Evolutionary conservation across 2,113 vertebrate species (phyloP), one percentile per base, ranked within the genome.

Genomic region (Brachypodius melanocephalos): DNA sequence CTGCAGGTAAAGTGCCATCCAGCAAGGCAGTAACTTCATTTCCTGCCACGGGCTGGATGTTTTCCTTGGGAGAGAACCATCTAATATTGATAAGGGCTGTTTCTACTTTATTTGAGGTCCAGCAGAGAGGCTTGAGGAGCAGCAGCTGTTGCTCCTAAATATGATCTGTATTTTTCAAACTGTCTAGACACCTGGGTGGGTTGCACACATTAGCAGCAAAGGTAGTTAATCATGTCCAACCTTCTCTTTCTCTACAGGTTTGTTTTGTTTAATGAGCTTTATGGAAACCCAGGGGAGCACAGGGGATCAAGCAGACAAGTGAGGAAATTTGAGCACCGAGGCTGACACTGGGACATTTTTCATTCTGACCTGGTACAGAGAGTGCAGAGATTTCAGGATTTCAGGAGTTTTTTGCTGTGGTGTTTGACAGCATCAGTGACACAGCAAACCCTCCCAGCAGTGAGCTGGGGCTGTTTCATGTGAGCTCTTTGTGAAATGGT

Each of bases 121-220:
- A 46, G 18, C 45, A 68, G 65, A 86, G 93, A 86, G 69, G 38
- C 42, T 34, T 82, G 89, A 93, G 85, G n/a, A 82, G 67, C 32
- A 83, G 31, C 88, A 93, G 91, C 90, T 95, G 93, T 29, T 95
- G 8, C 43, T 83, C 51, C 91, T 72, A 31, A 89, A 90, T 16
- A n/a, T 38, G 36, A 93, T 74, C 93, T 93, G 81, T 89, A 88
- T 91, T 94, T 96, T 95, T 96, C 82, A 68, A 91, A 21, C 63
- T 71, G 91, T 93, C 94, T 95, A 88, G 95, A 96, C 89, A 92
- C 94, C 91, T 91, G 91, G 89, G 95, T 96, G 94, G 88, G 82
- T 95, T 95, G 78, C 85, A 73, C 55, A 59, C 38, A 10, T 43
- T 46, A 63, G 75, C 62, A 93, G 87, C 74, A 93, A 49, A 83